Percentiles rank a stretch among this genome's conserved stretches.
Evolutionary conservation across 2,113 vertebrate species (phyloP).

Genomic region (Centropus unirufus): DNA sequence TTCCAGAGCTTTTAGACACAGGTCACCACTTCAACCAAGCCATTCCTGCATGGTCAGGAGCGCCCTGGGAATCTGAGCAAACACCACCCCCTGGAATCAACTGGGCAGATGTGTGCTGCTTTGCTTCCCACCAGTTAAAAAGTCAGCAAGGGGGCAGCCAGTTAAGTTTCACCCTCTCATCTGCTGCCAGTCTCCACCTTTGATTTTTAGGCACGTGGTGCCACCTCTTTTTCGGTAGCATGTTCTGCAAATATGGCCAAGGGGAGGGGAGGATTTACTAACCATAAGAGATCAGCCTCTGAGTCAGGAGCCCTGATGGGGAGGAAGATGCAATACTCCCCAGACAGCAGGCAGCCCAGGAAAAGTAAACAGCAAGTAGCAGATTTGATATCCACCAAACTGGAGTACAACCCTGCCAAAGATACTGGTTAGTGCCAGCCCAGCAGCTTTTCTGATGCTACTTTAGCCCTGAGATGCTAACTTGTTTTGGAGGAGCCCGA

Average conservation of each 20-base stretch:
- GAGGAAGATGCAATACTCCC: slow-evolving; percentile 46
- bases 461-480: slow-evolving; percentile 69
- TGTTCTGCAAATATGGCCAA: slow-evolving; percentile 20
- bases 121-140: not conserved
- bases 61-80: not conserved
- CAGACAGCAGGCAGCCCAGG: slow-evolving; percentile 52
- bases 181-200: not conserved
- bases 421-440: slow-evolving; percentile 51
- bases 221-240: not conserved
- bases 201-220: slow-evolving; percentile 14
- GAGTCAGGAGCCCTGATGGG: slow-evolving; percentile 31
- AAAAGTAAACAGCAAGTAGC: slow-evolving; percentile 68
- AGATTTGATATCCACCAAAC: slow-evolving; percentile 60
- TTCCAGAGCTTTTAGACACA: not conserved
- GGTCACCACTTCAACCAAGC: not conserved
- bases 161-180: not conserved
- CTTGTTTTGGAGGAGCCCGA: slow-evolving; percentile 17
- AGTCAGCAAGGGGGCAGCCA: not conserved
- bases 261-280: slow-evolving; percentile 47
- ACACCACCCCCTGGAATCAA: not conserved
- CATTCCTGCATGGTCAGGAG: not conserved
- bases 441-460: slow-evolving; percentile 57
- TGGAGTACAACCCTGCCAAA: slow-evolving; percentile 58
- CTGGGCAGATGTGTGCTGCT: not conserved
- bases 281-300: slow-evolving; percentile 52